Evolutionary conservation across 2,888 invertebrate species (phyloP), one percentile per base, ranked within the genome.

Genomic region (Drosophila colorata): DNA sequence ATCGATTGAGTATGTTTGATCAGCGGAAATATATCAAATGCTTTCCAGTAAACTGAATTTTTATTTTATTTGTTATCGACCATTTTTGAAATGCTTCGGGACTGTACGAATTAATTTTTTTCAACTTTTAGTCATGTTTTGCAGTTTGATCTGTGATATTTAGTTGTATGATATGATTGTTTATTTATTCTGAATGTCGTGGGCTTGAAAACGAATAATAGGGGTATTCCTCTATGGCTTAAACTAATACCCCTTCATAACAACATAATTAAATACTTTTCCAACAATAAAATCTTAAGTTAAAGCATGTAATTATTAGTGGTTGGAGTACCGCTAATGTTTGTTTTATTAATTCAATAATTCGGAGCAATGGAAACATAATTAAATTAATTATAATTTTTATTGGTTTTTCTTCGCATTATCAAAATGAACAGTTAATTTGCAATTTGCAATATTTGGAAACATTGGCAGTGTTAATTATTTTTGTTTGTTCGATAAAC

Each of bases 151-250:
- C 58, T 41, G 55, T 81, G 68, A 79, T 80, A 79, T 80, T 73
- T 64, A 66, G 49, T 78, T 67, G 56, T 70, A 79, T 82, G 82
- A 82, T 82, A 82, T 82, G 82, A 82, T 82, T 79, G 55, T 74
- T 69, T 63, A 52, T 59, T 63, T 56, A 44, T 38, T 59, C 61
- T 82, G 71, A 82, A 79, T 85, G 82, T 79, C 82, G 57, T 72
- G 74, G 68, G 69, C 43, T 41, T 40, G 40, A 25, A 9, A 48
- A 31, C 38, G 44, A 31, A 23, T 33, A 57, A 16, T 38, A 46
- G 46, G 46, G 55, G 16, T 25, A 68, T 63, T 63, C 68, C 61
- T 9, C 28, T 9, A 28, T 28, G 28, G 28, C 28, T 28, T 28
- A 28, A 28, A 35, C 56, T 43, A 44, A 44, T 33, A 11, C 33